Percentiles rank a stretch among this genome's conserved stretches.
Evolutionary conservation across 2,888 invertebrate species (phyloP).

Genomic region (Tachina grossa): DNA sequence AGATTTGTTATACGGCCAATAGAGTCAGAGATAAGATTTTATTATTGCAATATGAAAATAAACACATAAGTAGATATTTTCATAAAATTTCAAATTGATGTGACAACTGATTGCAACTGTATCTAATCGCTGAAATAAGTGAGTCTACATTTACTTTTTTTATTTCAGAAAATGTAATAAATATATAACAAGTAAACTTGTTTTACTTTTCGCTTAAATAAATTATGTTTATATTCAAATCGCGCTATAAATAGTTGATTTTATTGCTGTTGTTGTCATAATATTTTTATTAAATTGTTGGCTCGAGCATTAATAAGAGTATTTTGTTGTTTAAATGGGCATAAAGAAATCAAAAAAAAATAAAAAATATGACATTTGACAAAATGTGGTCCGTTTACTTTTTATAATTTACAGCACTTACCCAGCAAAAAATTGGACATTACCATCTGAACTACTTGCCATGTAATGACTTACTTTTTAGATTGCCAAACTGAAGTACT

Average conservation of each 20-base stretch:
- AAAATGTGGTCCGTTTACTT: neutral
- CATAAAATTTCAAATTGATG: conserved; percentile 68
- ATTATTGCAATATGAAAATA: conserved; percentile 13
- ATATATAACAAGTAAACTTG: neutral
- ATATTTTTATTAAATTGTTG: conserved; percentile 15
- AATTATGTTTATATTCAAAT: conserved; percentile 4
- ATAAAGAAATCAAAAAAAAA: neutral
- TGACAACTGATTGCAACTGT: conserved; percentile 71
- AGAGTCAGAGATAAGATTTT: conserved; percentile 8
- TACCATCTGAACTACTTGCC: too few relatives aligned
- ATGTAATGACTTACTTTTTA: too few relatives aligned
- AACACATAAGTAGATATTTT: conserved; percentile 50
- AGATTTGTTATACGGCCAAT: conserved; percentile 35
- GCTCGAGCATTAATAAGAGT: neutral
- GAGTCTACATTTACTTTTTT: conserved; percentile 52
- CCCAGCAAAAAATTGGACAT: too few relatives aligned
- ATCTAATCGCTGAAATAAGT: conserved; percentile 67
- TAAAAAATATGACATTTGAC: neutral
- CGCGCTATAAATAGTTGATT: conserved; percentile 19
- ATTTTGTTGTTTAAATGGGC: conserved; percentile 22
- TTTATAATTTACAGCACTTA: too few relatives aligned
- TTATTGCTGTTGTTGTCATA: conserved; percentile 29
- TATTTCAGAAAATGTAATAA: neutral
- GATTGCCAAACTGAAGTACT: too few relatives aligned
- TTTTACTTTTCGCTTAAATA: conserved; percentile 6